Evolutionary conservation across 1,140 invertebrate genomes (phyloP).

Genomic region (Anoplophora glabripennis): DNA sequence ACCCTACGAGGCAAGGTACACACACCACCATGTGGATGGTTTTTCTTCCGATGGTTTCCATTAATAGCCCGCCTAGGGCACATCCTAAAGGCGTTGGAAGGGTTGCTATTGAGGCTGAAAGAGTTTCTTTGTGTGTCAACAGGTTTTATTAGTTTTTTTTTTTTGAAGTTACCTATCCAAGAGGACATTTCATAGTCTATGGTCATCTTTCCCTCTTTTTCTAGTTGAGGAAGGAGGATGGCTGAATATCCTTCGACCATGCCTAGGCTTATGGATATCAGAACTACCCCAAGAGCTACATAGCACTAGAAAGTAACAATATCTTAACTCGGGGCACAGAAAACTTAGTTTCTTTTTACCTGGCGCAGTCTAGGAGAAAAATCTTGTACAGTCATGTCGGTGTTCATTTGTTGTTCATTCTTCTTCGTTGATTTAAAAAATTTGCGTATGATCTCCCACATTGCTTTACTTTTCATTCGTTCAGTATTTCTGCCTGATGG

Average conservation of each 20-base stretch:
- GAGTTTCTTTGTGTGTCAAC: neutral
- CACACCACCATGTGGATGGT: conserved; percentile 59
- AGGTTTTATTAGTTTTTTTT: neutral
- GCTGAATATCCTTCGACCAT: conserved; percentile 62
- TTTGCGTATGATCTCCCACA: no score
- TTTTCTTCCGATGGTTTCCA: conserved; percentile 67
- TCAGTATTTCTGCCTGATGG: no score
- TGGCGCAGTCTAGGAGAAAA: no score
- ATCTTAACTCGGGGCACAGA: no score
- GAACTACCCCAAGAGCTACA: conserved; percentile 54
- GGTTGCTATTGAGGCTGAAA: conserved; percentile 56
- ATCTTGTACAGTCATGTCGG: no score
- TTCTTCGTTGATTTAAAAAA: no score
- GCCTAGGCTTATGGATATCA: conserved; percentile 55
- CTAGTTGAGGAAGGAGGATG: conserved; percentile 61
- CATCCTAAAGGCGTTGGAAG: conserved; percentile 61
- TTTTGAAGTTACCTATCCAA: conserved; percentile 59
- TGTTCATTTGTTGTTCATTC: no score
- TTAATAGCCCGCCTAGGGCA: conserved; percentile 56
- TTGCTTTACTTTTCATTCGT: no score
- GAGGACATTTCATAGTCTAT: conserved; percentile 54
- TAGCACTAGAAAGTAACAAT: no score
- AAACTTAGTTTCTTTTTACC: no score
- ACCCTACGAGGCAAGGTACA: conserved; percentile 63
- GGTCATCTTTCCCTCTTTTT: conserved; percentile 41